A percentile compares a stretch with the other conserved stretches of the same genome.
Conservation (phyloP, 2,797 vertebrate genomes). For the Acipenser ruthenus region DNA sequence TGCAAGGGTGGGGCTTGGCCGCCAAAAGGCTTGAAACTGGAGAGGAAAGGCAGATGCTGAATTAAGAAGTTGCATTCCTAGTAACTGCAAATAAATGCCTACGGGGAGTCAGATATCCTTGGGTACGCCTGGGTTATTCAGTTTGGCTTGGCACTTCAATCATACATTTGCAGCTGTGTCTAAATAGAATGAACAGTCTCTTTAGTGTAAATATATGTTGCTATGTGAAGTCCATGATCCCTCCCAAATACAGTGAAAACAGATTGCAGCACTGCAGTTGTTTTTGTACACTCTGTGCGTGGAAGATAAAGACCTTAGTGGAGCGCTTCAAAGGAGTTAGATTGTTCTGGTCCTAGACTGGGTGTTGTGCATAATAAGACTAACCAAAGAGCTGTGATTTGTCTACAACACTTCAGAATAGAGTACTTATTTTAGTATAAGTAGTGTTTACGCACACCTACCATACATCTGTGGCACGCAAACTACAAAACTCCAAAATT, state of each 20-base stretch:
- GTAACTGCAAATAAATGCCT: slow-evolving; percentile 57
- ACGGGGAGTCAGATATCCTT: slow-evolving; percentile 34
- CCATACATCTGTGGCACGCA: no score
- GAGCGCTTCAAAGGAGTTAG: no score
- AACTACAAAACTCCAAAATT: no score
- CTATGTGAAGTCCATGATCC: slow-evolving; percentile 50
- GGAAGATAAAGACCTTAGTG: neutral
- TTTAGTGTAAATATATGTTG: slow-evolving; percentile 60
- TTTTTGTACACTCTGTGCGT: neutral
- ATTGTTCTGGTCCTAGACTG: no score
- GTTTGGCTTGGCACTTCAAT: slow-evolving; percentile 13
- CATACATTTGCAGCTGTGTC: slow-evolving; percentile 26
- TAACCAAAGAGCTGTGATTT: no score
- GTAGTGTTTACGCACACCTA: no score
- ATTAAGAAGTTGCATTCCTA: slow-evolving; percentile 50
- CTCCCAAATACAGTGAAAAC: slow-evolving; percentile 1
- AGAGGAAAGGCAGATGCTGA: slow-evolving; percentile 60
- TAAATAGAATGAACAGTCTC: slow-evolving; percentile 27
- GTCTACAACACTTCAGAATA: no score
- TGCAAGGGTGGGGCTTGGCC: slow-evolving; percentile 22
- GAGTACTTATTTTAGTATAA: no score
- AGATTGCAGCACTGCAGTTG: neutral
- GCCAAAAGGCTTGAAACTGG: slow-evolving; percentile 50
- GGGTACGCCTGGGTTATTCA: slow-evolving; percentile 19
- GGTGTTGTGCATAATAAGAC: no score